Evolutionary conservation across 2,888 invertebrate species (phyloP).

Genomic region (Choreutis nemorana): DNA sequence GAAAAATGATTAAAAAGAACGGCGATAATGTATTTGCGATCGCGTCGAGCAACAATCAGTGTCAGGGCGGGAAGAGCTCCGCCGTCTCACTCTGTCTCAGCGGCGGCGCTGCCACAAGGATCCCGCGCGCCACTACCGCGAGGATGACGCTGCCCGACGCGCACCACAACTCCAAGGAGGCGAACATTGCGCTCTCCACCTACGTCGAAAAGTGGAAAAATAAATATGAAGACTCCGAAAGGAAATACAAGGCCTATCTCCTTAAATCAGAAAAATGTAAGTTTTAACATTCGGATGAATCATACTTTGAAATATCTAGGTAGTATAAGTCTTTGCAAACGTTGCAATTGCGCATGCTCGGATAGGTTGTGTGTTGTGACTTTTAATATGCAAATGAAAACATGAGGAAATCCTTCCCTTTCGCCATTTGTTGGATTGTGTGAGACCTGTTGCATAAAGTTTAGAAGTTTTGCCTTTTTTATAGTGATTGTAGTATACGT

Average conservation of each 20-base stretch:
- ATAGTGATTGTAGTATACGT: too few relatives aligned
- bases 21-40: conserved; percentile 64
- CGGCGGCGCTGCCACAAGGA: conserved; percentile 47
- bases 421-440: conserved; percentile 55
- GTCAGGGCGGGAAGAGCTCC: conserved; percentile 52
- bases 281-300: conserved; percentile 26
- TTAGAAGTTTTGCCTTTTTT: too few relatives aligned
- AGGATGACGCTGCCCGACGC: conserved; percentile 62
- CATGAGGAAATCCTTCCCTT: conserved; percentile 48
- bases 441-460: conserved; percentile 60
- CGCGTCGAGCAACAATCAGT: conserved; percentile 61
- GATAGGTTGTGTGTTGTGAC: too few relatives aligned
- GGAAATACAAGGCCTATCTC: conserved; percentile 71
- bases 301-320: conserved; percentile 11
- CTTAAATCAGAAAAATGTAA: conserved; percentile 76
- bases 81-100: conserved; percentile 50
- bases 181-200: conserved; percentile 55
- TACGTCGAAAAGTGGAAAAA: conserved; percentile 71
- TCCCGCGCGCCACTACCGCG: conserved; percentile 57
- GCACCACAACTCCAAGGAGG: conserved; percentile 54
- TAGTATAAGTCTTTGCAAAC: conserved; percentile 20
- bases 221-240: conserved; percentile 76
- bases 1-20: conserved; percentile 65
- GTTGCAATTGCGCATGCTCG: conserved; percentile 45
- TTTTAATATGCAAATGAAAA: conserved; percentile 55